phyloP scores from a whole-genome alignment of 1,140 invertebrate genomes.

The Pristionchus pacificus region DNA sequence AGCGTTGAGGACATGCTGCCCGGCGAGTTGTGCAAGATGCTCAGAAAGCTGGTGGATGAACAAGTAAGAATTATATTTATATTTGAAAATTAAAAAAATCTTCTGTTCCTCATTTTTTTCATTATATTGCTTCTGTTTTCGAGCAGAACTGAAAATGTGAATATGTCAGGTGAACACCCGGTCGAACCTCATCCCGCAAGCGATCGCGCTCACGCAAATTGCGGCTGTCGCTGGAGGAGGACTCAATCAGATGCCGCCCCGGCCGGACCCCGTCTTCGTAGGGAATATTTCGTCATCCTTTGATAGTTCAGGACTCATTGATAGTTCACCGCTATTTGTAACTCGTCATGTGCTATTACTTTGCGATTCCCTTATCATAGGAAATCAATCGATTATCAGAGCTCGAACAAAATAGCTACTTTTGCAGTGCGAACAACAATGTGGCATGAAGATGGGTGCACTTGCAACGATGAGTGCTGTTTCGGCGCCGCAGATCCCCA shows the following conservation, averaged over 20 bases:
- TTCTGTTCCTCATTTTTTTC: background rate
- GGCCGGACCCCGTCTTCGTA: background rate
- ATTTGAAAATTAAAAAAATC: background rate
- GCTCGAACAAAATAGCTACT: too few relatives aligned
- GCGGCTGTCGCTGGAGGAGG: conserved; percentile 28
- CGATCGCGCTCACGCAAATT: conserved; percentile 47
- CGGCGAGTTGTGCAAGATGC: background rate
- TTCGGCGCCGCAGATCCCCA: conserved; percentile 12
- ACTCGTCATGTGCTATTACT: too few relatives aligned
- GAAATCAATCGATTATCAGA: too few relatives aligned
- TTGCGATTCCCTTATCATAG: too few relatives aligned
- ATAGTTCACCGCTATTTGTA: too few relatives aligned
- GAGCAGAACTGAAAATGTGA: background rate
- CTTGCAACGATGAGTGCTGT: conserved; percentile 2
- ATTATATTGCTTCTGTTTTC: background rate
- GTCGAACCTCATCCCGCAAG: conserved; percentile 43
- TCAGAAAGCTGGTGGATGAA: background rate
- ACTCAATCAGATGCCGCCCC: background rate
- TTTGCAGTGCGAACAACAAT: background rate
- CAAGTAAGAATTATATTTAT: background rate
- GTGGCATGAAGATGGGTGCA: background rate
- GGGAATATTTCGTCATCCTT: too few relatives aligned
- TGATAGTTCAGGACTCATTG: too few relatives aligned
- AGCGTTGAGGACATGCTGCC: background rate
- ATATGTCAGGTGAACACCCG: conserved; percentile 43